A percentile compares a stretch with the other conserved stretches of the same genome.
Conservation (phyloP, 2,888 invertebrate species). For the Apamea crenata region DNA sequence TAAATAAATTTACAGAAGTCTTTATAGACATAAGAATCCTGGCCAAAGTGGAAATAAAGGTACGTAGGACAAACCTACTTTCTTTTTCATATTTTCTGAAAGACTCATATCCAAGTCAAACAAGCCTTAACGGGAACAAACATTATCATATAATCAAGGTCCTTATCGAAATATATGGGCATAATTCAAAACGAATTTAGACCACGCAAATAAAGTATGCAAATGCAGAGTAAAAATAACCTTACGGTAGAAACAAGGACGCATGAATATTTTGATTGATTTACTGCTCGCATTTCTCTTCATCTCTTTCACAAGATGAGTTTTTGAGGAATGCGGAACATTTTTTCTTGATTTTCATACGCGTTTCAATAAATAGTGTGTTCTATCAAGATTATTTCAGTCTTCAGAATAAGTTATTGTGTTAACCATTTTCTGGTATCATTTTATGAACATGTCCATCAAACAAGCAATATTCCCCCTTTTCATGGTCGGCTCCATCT, state of each 20-base stretch:
- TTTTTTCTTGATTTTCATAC: conserved; percentile 13
- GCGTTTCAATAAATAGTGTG: conserved; percentile 21
- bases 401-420: not conserved
- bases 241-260: conserved; percentile 43
- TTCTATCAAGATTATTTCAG: not conserved
- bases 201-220: conserved; percentile 51
- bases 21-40: not conserved
- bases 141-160: conserved; percentile 56
- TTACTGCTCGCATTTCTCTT: conserved; percentile 36
- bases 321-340: conserved; percentile 11
- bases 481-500: not conserved
- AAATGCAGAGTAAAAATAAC: conserved; percentile 51
- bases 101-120: not conserved
- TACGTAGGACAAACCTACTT: not conserved
- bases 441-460: not conserved
- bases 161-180: conserved; percentile 52
- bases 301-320: conserved; percentile 12
- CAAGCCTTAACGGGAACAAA: conserved; percentile 36
- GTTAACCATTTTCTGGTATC: not conserved
- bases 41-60: not conserved
- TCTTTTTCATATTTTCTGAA: conserved; percentile 11
- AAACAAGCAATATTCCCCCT: not conserved
- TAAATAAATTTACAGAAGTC: not conserved
- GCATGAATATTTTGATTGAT: conserved; percentile 59
- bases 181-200: conserved; percentile 56